Base-by-base conservation (phyloP, 35 echinoderm and acorn worm genomes). In the Lytechinus variegatus region DNA sequence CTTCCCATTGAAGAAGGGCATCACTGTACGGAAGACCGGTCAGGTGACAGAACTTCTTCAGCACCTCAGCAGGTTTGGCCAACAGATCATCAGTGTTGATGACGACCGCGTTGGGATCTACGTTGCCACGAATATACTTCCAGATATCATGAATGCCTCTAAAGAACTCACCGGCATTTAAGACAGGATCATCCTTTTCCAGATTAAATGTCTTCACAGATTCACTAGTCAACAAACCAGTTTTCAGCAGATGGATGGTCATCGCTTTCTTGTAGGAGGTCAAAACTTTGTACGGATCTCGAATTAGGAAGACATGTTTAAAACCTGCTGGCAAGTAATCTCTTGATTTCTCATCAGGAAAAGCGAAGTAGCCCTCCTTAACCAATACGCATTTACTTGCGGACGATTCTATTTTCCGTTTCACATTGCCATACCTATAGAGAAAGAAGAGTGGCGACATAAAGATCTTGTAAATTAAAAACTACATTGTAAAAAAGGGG, bases 41-140 rank as follows among this genome's bases (percentile, higher is more conserved):
- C 8, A 52, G 52, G 9, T 96, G 10, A 54, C 95, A 97, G 87
- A 94, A 96, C 27, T 88, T 13, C 24, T 61, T 86, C n/a, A 97
- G 28, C 24, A 96, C 53, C 1, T 58, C 89, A 16, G 33, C 95
- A 6, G 97, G 97, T 55, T 97, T 92, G 51, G 54, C 27, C 9
- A 96, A 13, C 0, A 97, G 92, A 52, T 97, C 97, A 53, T 97
- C 97, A 3, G 93, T 28, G 89, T 97, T 95, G 4, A 97, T 95
- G 79, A 97, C 55, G 6, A 96, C 52, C 8, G 95, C 87, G 14
- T 95, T 33, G 3, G 95, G 95, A 12, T 95, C 97, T 1, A 95
- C 21, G 52, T 96, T 96, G 11, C 8, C 88, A 27, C 87, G 79
- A 86, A 96, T 61, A 51, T 96, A 94, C 57, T 94, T 53, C 13